Conservation (phyloP, 1,140 invertebrate species). For the Sycobia sp. region DNA sequence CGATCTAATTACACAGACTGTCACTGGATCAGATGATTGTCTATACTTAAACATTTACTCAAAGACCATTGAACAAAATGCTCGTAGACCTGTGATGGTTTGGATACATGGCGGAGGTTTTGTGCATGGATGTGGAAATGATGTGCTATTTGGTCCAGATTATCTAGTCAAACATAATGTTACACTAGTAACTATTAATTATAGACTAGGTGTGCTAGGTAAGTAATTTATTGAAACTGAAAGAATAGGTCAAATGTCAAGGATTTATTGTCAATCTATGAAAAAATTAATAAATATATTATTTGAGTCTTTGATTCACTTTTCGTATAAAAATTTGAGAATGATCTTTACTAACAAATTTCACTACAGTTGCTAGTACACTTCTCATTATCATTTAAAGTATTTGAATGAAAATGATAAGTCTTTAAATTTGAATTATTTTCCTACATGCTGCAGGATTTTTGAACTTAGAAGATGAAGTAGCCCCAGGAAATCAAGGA, state of each 20-base stretch:
- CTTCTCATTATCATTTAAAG: too few relatives aligned
- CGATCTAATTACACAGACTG: constrained; percentile 20
- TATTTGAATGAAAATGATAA: too few relatives aligned
- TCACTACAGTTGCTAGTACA: too few relatives aligned
- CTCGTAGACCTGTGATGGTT: constrained; percentile 43
- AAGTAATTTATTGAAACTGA: constrained; percentile 9
- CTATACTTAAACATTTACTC: constrained; percentile 83
- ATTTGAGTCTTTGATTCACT: too few relatives aligned
- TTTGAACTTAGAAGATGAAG: constrained; percentile 23
- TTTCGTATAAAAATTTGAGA: too few relatives aligned
- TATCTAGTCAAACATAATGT: constrained; percentile 52
- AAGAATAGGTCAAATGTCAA: too few relatives aligned
- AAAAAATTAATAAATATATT: too few relatives aligned
- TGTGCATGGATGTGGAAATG: constrained; percentile 38
- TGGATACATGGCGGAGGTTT: constrained; percentile 52
- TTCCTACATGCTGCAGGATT: neutral
- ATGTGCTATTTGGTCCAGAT: constrained; percentile 42
- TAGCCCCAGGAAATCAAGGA: constrained; percentile 58
- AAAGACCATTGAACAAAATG: constrained; percentile 50
- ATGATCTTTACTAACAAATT: too few relatives aligned
- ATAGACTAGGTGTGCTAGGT: constrained; percentile 56
- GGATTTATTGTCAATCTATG: too few relatives aligned
- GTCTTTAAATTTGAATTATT: too few relatives aligned
- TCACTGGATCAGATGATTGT: constrained; percentile 71
- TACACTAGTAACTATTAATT: constrained; percentile 61